Conservation (phyloP, 1,140 invertebrate species). For the Drosophila arawakana region DNA sequence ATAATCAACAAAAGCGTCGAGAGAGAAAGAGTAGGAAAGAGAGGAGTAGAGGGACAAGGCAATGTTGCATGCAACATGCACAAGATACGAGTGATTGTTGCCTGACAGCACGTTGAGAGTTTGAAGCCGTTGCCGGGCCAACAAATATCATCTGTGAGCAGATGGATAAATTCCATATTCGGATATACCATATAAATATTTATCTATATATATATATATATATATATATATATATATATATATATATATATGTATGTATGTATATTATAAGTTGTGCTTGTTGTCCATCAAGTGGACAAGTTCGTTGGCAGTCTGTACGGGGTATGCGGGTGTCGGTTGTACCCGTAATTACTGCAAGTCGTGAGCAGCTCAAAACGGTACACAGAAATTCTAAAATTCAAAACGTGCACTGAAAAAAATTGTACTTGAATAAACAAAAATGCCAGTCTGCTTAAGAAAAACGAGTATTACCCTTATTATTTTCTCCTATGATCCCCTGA, state of each 20-base stretch:
- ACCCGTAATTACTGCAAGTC: constrained; percentile 40
- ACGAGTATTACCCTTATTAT: no score
- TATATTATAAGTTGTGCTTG: constrained; percentile 24
- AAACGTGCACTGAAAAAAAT: no score
- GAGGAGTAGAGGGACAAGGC: not conserved
- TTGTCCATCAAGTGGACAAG: constrained; percentile 34
- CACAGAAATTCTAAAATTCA: no score
- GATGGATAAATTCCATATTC: not conserved
- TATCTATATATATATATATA: not conserved
- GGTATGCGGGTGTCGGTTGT: constrained; percentile 8
- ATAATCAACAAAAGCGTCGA: constrained; percentile 46
- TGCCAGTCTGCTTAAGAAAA: no score
- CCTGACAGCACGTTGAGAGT: constrained; percentile 50
- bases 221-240: constrained; percentile 1
- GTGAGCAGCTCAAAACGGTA: constrained; percentile 10
- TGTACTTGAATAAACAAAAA: no score
- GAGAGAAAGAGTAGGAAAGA: not conserved
- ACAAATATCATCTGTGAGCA: constrained; percentile 13
- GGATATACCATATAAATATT: constrained; percentile 6
- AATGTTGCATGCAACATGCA: constrained; percentile 61
- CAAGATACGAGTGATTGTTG: constrained; percentile 58
- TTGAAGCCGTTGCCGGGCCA: constrained; percentile 2
- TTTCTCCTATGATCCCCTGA: no score
- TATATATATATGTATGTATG: not conserved
- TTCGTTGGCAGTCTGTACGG: not conserved